phyloP scores from a whole-genome alignment of 1,140 invertebrate species.

The Platyura marginata region DNA sequence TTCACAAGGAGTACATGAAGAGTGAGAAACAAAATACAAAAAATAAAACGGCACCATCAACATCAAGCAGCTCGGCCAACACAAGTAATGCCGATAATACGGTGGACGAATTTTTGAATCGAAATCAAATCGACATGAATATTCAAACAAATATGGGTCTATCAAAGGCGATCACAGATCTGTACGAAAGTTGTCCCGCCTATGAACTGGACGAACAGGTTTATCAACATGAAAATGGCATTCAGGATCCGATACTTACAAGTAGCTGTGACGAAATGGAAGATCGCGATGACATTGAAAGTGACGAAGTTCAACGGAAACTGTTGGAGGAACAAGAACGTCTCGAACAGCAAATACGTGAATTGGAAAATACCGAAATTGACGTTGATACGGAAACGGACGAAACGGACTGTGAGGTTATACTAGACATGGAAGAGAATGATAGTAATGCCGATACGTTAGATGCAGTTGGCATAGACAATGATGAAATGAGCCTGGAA shows the following conservation, averaged over 20 bases:
- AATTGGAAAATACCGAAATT: constrained; percentile 59
- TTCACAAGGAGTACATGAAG: constrained; percentile 22
- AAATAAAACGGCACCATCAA: background rate
- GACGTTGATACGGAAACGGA: constrained; percentile 67
- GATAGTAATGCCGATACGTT: constrained; percentile 9
- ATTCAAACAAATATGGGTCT: constrained; percentile 23
- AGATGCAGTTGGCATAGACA: too few relatives aligned
- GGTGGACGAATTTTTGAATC: background rate
- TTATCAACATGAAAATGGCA: constrained; percentile 5
- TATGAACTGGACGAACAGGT: too few relatives aligned
- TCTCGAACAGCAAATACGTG: constrained; percentile 60
- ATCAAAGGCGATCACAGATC: constrained; percentile 21
- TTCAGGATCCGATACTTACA: background rate
- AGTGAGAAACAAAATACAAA: constrained; percentile 14
- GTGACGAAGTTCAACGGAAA: constrained; percentile 35
- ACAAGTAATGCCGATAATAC: background rate
- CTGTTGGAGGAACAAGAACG: constrained; percentile 62
- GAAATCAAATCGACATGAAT: constrained; percentile 6
- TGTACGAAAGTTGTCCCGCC: constrained; percentile 17
- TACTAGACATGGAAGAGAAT: constrained; percentile 5
- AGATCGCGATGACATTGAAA: constrained; percentile 14
- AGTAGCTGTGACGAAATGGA: constrained; percentile 21
- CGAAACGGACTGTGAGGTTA: constrained; percentile 36
- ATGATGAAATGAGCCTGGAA: constrained; percentile 29
- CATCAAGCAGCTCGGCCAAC: background rate